These are phyloP conservation scores for Erynnis tages DNA, from an alignment of 2,888 invertebrate genomes.

Conservation along the genomic window DNA sequence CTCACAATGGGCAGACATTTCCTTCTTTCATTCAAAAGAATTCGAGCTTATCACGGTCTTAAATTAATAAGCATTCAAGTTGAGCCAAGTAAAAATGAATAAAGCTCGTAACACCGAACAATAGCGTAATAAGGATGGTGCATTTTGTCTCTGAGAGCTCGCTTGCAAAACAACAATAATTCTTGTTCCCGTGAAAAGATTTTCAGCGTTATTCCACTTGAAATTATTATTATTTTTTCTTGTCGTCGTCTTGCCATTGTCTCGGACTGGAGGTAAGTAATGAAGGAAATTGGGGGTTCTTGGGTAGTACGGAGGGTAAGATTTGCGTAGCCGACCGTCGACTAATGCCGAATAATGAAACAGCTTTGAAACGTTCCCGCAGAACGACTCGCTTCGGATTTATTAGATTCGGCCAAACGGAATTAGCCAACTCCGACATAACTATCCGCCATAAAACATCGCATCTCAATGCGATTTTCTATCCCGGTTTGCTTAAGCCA, in stretches of 20 bases:
- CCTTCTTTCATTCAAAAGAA: conserved; percentile 76
- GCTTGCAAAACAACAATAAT: conserved; percentile 82
- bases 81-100: conserved; percentile 82
- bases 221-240: conserved; percentile 80
- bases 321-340: conserved; percentile 76
- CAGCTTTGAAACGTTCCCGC: conserved; percentile 60
- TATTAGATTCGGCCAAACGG: conserved; percentile 71
- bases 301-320: conserved; percentile 64
- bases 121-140: conserved; percentile 79
- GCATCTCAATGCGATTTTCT: neutral
- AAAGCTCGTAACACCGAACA: conserved; percentile 80
- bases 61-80: conserved; percentile 82
- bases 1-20: conserved; percentile 76
- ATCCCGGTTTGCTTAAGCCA: no score
- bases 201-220: conserved; percentile 82
- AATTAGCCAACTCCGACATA: conserved; percentile 58
- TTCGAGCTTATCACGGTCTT: conserved; percentile 79
- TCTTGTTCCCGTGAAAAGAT: conserved; percentile 79
- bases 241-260: conserved; percentile 80
- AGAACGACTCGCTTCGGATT: conserved; percentile 53
- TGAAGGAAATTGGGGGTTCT: conserved; percentile 80
- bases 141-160: conserved; percentile 80
- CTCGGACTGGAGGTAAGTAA: conserved; percentile 79
- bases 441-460: conserved; percentile 31
- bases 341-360: conserved; percentile 79